Base-by-base conservation (phyloP, 2,888 invertebrate genomes). In the Microctonus aethiopoides region DNA sequence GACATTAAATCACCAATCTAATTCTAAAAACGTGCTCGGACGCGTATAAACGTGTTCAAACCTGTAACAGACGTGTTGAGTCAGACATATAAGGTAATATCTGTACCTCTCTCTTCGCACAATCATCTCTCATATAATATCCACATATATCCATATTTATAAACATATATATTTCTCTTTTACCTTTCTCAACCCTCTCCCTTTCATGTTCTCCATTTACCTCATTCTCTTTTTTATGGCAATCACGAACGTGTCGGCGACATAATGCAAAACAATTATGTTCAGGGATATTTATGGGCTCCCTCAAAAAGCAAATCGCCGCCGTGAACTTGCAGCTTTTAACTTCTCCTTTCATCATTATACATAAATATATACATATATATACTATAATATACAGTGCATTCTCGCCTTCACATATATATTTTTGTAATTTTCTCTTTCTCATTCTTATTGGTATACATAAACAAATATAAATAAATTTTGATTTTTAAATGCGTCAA, bases 231-330 rank as follows among this genome's bases (percentile, higher is more conserved):
- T 16, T 5, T 36, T 52, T 34, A 46, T 64, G 61, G 61, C 46
- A 70, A 70, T n/a, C 36, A 67, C 54, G 69, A 57, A 67, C 70
- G 51, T 62, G 56, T 68, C 20, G 61, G 65, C 67, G 75, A 76
- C 74, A 73, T 76, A 74, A 76, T 75, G 75, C 73, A 67, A 76
- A 76, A 76, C 75, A 76, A 75, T 76, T 76, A 76, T 72, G 76
- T 71, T 67, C 64, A 51, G 67, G 57, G 70, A 70, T 75, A 76
- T 74, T 76, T 75, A 76, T 73, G 74, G 68, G 52, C 22, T 51
- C 51, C 59, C 67, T n/a, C n/a, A n/a, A 41, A 59, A 61, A 46
- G 46, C 16, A 6, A 54, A 59, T 36, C 26, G 46, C 62, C 41
- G 67, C 54, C 63, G 34, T 62, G 56, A 65, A 29, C 22, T 51